Evolutionary conservation across 1,140 invertebrate genomes (phyloP), one percentile per base, ranked within the genome.

Genomic region (Cotesia typhae): DNA sequence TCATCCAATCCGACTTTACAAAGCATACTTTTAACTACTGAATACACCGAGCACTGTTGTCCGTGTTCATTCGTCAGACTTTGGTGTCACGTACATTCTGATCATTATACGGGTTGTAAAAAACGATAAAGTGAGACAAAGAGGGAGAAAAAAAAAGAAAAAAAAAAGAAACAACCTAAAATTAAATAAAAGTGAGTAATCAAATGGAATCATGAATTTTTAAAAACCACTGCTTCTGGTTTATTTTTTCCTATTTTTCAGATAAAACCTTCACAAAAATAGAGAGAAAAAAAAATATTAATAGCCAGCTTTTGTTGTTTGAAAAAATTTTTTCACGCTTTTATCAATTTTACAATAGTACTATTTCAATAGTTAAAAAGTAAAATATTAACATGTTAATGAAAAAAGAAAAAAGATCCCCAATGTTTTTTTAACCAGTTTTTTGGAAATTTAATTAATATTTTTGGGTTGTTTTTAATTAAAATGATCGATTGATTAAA

Each of bases 11-110:
- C 71, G 67, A 6, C 60, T 41, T 41, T 41, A 41, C 41, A 41
- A 41, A 41, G 41, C 41, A 41, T 41, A 41, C 41, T 41, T 41
- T 41, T 41, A 41, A 41, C 41, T 41, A 41, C 41, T 68, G 73
- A 78, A 79, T 73, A 78, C 77, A 78, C 77, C 78, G 66, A 67
- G 53, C 47, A 17, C 38, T 47, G 61, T 41, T 63, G 63, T 41
- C 41, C 41, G 41, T 41, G 41, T 41, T 41, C 41, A 41, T 41
- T 41, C 41, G 41, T 41, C 41, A 41, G 51, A 4, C 10, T 55
- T 14, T 12, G 47, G 59, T 28, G 20, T 73, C 74, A 73, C 71
- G 74, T 75, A 73, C 37, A 66, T 67, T 75, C 60, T 38, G 67
- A 47, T 47, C 71, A 63, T 74, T 76, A 76, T 76, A 71, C 73